A percentile compares a stretch with the other conserved stretches of the same genome.
Evolutionary conservation across 2,113 vertebrate genomes (phyloP).

Genomic region (Ptyas mucosa): DNA sequence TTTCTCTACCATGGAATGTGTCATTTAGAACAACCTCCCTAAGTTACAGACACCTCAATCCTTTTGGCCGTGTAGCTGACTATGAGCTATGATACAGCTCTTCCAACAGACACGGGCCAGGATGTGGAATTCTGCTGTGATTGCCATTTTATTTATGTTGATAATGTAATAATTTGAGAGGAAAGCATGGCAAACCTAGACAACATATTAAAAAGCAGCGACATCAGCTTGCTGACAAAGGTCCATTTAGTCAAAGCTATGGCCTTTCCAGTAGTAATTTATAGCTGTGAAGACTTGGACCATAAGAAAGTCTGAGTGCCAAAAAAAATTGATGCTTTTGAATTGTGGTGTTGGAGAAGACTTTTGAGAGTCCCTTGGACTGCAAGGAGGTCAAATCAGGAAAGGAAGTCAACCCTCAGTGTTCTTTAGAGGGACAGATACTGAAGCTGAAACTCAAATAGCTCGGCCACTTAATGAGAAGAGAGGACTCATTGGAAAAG

Average conservation of each 20-base stretch:
- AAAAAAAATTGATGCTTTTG: not conserved
- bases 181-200: not conserved
- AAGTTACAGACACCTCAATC: not conserved
- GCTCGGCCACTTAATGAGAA: not conserved
- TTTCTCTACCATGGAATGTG: not conserved
- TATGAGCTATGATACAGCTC: not conserved
- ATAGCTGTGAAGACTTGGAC: not conserved
- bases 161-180: not conserved
- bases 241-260: not conserved
- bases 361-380: not conserved
- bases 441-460: not conserved
- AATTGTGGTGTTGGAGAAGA: not conserved
- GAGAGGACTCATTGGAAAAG: not conserved
- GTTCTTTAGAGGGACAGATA: not conserved
- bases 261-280: not conserved
- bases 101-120: not conserved
- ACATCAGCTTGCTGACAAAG: not conserved
- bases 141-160: not conserved
- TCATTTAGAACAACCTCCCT: not conserved
- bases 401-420: not conserved
- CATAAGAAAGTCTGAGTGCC: not conserved
- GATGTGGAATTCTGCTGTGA: not conserved
- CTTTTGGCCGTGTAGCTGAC: not conserved
- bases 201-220: not conserved
- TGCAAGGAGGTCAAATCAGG: not conserved